phyloP scores from a whole-genome alignment of 2,113 vertebrate species.

The Pygoscelis adeliae region DNA sequence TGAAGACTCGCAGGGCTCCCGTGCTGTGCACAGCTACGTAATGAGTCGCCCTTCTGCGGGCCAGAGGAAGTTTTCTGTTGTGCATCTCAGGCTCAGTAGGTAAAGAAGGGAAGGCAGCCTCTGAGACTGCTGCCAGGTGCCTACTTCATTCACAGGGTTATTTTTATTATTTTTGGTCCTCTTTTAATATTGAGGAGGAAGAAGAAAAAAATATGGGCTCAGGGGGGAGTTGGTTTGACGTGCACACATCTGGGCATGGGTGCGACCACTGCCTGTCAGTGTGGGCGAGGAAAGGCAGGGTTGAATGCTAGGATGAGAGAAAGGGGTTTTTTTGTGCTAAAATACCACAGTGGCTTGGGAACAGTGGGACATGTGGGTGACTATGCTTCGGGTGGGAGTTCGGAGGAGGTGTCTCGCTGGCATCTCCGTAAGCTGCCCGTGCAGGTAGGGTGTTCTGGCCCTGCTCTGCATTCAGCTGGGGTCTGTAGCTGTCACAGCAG shows the following conservation, averaged over 20 bases:
- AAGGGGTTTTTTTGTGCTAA: neutral
- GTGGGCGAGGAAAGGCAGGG: neutral
- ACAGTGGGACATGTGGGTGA: neutral
- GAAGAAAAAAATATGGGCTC: neutral
- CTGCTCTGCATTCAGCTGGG: neutral
- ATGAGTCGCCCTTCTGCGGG: fast-evolving
- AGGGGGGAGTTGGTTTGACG: neutral
- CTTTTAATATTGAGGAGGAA: neutral
- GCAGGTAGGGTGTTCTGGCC: neutral
- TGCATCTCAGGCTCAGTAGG: neutral
- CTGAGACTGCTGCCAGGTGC: neutral
- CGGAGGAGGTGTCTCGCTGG: neutral
- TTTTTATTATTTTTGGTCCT: neutral
- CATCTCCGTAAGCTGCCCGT: neutral
- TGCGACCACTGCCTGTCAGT: fast-evolving
- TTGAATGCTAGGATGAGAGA: fast-evolving
- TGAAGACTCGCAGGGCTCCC: neutral
- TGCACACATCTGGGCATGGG: fast-evolving
- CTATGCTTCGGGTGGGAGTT: neutral
- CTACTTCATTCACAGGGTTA: neutral
- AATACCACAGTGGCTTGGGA: neutral
- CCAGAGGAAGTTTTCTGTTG: neutral
- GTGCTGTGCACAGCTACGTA: fast-evolving
- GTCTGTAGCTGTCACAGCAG: neutral
- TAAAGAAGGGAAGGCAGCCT: neutral